Evolutionary conservation across 1,140 invertebrate genomes (phyloP).

Genomic region (Anthonomus grandis): DNA sequence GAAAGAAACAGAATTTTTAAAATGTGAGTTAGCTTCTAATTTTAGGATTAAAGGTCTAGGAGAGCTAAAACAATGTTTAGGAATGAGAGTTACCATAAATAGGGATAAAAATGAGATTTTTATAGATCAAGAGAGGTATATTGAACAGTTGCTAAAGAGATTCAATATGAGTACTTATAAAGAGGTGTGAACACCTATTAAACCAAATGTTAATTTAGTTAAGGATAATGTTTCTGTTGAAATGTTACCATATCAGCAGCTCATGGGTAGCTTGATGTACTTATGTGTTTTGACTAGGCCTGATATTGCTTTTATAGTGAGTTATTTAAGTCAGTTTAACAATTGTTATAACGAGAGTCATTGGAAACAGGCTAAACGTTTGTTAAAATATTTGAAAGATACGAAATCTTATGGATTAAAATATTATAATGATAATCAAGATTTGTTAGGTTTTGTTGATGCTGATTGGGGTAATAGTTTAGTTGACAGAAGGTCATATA

Average conservation of each 20-base stretch:
- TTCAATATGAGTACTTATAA: no score
- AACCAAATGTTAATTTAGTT: constrained; percentile 6
- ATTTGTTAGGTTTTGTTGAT: no score
- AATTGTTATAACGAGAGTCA: constrained; percentile 34
- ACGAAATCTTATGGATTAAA: constrained; percentile 40
- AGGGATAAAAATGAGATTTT: constrained; percentile 4
- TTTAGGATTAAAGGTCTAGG: not conserved
- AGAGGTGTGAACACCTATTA: no score
- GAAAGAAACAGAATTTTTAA: not conserved
- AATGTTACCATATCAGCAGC: constrained; percentile 40
- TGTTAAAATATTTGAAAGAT: constrained; percentile 49
- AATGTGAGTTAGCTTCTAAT: not conserved
- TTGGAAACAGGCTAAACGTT: constrained; percentile 42
- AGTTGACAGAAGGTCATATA: no score
- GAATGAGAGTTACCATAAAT: not conserved
- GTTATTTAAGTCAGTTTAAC: constrained; percentile 34
- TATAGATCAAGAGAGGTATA: constrained; percentile 10
- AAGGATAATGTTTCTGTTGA: not conserved
- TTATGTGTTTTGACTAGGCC: constrained; percentile 42
- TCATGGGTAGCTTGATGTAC: constrained; percentile 48
- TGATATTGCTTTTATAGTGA: constrained; percentile 49
- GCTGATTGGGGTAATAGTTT: no score
- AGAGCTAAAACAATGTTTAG: not conserved
- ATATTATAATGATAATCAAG: no score
- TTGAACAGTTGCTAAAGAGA: constrained; percentile 1